These are phyloP conservation scores for Microtus pennsylvanicus DNA, from an alignment of 2,113 vertebrate species.

Conservation along the genomic window DNA sequence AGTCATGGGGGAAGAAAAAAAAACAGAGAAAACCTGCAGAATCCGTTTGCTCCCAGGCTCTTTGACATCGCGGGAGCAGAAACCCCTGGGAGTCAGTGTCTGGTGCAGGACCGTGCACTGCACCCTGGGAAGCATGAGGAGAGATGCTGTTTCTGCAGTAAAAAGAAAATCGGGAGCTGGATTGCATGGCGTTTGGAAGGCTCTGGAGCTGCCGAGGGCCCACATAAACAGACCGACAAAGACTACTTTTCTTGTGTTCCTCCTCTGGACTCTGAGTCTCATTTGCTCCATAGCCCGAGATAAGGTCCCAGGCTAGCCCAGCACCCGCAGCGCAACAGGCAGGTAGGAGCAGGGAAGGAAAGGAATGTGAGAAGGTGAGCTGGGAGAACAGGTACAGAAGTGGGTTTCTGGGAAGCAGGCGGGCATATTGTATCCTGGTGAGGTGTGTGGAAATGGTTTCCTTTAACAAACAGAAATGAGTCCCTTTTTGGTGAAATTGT, in stretches of 20 bases:
- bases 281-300: not conserved
- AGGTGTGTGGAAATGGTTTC: not conserved
- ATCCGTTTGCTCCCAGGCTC: not conserved
- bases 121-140: not conserved
- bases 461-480: slow-evolving; percentile 18
- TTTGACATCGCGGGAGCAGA: slow-evolving; percentile 46
- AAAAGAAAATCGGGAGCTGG: not conserved
- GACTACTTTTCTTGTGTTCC: not conserved
- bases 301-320: not conserved
- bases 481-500: not conserved
- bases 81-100: not conserved
- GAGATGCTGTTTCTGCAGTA: not conserved
- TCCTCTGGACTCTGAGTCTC: not conserved
- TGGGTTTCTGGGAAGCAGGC: not conserved
- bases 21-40: not conserved
- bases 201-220: not conserved
- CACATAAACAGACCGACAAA: not conserved
- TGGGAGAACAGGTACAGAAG: not conserved
- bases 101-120: not conserved
- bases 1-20: not conserved
- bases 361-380: no score
- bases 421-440: not conserved
- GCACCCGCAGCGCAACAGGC: not conserved
- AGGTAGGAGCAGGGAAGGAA: no score
- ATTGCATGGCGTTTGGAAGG: not conserved